Evolutionary conservation across 2,888 invertebrate genomes (phyloP), one percentile per base, ranked within the genome.

Genomic region (Schizaphis graminum): DNA sequence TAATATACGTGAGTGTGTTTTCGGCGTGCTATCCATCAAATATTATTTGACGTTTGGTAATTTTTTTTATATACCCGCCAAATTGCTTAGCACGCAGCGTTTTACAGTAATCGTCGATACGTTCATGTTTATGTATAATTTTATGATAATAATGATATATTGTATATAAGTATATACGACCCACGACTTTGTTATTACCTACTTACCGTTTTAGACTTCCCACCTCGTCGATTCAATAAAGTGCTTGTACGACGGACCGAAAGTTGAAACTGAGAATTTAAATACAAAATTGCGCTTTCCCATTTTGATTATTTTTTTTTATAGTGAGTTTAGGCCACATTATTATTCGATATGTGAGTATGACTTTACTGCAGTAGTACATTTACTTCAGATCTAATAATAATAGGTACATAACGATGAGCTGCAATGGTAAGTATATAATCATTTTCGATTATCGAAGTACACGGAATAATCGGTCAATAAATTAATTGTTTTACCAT

Each of bases 31-130:
- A 86, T 86, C 86, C 47, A 44, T 86, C 86, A 86, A 47, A 86
- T 47, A 28, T 86, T 86, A 44, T 44, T 86, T 86, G 86, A 86
- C 87, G 87, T 77, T 77, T 77, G 35, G 77, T 77, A 77, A 77
- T 77, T 77, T 77, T 67, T 67, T 77, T 77, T 41, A 77, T 77
- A 35, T 77, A 77, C 77, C 77, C 77, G 35, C 35, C 35, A 77
- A 77, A 77, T 35, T 77, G 21, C 77, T 21, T 21, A 41, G 77
- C 21, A 41, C 77, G 35, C 77, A 77, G 35, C 21, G 77, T 35
- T 77, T 77, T 77, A 77, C 35, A 77, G 77, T 77, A 77, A 77
- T 77, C 35, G 77, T 77, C 77, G 77, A 77, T 77, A 35, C 35
- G 77, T 77, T 77, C 35, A 77, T 35, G 21, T 77, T 35, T 35